Evolutionary conservation across 1,140 invertebrate genomes (phyloP), one percentile per base, ranked within the genome.

Genomic region (Penaeus japonicus): DNA sequence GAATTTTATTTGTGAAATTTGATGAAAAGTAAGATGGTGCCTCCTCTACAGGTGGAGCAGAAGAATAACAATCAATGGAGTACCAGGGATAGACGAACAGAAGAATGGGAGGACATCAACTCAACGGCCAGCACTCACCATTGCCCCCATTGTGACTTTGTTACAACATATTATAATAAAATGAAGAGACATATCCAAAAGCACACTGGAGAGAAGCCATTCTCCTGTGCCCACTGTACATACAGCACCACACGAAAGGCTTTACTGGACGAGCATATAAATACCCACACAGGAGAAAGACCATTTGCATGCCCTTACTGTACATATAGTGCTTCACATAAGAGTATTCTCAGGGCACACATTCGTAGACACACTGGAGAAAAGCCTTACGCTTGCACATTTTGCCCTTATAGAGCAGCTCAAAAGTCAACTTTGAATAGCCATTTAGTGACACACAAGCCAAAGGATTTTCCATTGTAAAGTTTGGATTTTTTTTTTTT

Each of bases 261-360:
- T 12, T 4, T 20, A 15, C 70, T 73, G 7, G 35, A 27, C 1
- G 0, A 15, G 30, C 87, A 89, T 65, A 78, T 89, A 27, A 57
- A 80, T 24, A 89, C 62, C 15, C 87, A 89, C 54, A 89, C 87
- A 7, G 81, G 87, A 39, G 87, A 89, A 47, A 81, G 65, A 47
- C 87, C 87, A 83, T 87, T 78, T 53, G 53, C 85, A 5, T 87
- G 78, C 55, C 85, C 85, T 15, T 39, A 80, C 10, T 87, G 85
- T 35, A 17, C 24, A 27, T 87, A 87, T 80, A 18, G 85, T 7
- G 39, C 85, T 78, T 80, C 77, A 22, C 85, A 81, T 27, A 87
- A 80, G 77, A 57, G 55, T 18, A 57, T 55, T n/a, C 77, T 87
- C 15, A 87, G 65, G 18, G n/a, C 3, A 27, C 81, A 83, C 57